phyloP scores from a whole-genome alignment of 1,140 invertebrate species.

The Hestina assimilis region DNA sequence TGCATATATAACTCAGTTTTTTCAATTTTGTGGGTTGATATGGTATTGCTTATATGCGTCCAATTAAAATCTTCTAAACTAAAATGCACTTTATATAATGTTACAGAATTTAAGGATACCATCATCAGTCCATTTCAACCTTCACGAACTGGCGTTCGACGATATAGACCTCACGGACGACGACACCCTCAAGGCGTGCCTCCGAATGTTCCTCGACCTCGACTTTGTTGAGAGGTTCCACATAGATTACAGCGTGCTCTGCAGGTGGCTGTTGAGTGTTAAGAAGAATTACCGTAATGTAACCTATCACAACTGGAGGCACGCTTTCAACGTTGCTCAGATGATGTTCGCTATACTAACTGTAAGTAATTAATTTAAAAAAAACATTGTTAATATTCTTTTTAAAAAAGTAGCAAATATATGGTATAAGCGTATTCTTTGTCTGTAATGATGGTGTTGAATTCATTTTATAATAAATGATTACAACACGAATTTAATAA shows the following conservation, averaged over 20 bases:
- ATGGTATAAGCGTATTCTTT: no score
- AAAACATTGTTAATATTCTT: no score
- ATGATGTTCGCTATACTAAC: slow-evolving; percentile 97
- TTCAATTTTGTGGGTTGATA: no score
- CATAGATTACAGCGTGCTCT: slow-evolving; percentile 93
- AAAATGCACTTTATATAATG: no score
- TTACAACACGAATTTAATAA: no score
- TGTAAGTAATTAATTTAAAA: slow-evolving; percentile 80
- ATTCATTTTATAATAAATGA: no score
- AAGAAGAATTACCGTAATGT: slow-evolving; percentile 98
- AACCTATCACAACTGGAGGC: slow-evolving; percentile 98
- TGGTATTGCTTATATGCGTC: no score
- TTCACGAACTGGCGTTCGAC: slow-evolving; percentile 93
- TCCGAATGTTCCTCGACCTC: slow-evolving; percentile 94
- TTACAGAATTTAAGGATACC: slow-evolving; percentile 85
- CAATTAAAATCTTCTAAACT: no score
- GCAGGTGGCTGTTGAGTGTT: slow-evolving; percentile 94
- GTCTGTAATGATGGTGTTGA: no score
- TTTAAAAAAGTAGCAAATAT: no score
- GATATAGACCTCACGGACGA: slow-evolving; percentile 91
- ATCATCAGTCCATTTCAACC: slow-evolving; percentile 88
- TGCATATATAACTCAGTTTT: no score
- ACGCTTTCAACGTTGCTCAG: slow-evolving; percentile 97
- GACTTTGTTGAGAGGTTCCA: slow-evolving; percentile 94
- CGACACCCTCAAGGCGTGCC: slow-evolving; percentile 90